Conservation (phyloP, 2,888 invertebrate species). For the Sialis lutaria region DNA sequence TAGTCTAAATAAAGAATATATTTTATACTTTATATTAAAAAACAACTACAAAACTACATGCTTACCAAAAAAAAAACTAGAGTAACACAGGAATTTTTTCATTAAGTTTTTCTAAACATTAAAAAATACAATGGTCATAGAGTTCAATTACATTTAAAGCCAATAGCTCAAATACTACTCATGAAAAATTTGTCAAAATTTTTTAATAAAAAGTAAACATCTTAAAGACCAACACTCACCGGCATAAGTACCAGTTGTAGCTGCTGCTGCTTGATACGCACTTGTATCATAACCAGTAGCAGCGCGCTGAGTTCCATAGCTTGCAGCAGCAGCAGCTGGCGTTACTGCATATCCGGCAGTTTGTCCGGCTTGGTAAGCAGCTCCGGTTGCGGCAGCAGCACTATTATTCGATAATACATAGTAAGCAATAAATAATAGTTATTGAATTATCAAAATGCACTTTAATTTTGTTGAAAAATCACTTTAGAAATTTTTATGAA, state of each 20-base stretch:
- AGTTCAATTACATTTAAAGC: too few species aligned
- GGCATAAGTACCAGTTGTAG: slow-evolving; percentile 48
- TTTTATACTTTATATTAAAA: too few species aligned
- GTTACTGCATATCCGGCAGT: slow-evolving; percentile 65
- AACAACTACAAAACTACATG: not conserved
- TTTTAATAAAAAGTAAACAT: too few species aligned
- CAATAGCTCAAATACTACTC: too few species aligned
- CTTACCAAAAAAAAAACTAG: not conserved
- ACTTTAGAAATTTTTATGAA: too few species aligned
- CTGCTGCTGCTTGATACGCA: slow-evolving; percentile 61
- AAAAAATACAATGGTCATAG: not conserved
- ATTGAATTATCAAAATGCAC: not conserved
- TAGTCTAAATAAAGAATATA: too few species aligned
- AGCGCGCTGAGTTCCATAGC: slow-evolving; percentile 69
- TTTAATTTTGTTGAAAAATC: too few species aligned
- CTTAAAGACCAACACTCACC: slow-evolving; percentile 19
- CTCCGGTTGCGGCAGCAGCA: slow-evolving; percentile 52
- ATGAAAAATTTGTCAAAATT: not conserved
- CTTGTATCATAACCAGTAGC: slow-evolving; percentile 70
- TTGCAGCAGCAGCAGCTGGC: slow-evolving; percentile 65
- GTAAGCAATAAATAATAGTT: slow-evolving; percentile 1
- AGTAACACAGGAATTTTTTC: not conserved
- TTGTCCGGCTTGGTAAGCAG: slow-evolving; percentile 69
- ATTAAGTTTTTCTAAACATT: not conserved
- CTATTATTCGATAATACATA: slow-evolving; percentile 21